Percentiles rank a stretch among this genome's conserved stretches.
These are phyloP conservation scores for human DNA, from an alignment of 2,113 vertebrate genomes.

Conservation along the genomic window GRCh38 chr21:29697501-29698000, in stretches of 20 bases:
- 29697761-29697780: not conserved
- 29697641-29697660: not conserved
- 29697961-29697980: not conserved
- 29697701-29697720: not conserved
- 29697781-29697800: not conserved
- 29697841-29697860: not conserved
- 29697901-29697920: rapidly evolving
- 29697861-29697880: not conserved
- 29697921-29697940: not conserved
- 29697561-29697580: not conserved
- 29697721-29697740: not conserved
- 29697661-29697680: not conserved
- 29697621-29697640: not conserved
- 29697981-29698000: not conserved
- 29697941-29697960: rapidly evolving
- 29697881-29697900: too few relatives aligned
- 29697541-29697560: not conserved
- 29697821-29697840: not conserved
- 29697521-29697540: not conserved
- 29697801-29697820: not conserved
- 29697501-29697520: not conserved
- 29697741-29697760: not conserved
- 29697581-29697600: not conserved
- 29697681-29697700: not conserved
- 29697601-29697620: not conserved